Evolutionary conservation across 2,113 vertebrate species (phyloP), one percentile per base, ranked within the genome.

Genomic region (Odobenus rosmarus): DNA sequence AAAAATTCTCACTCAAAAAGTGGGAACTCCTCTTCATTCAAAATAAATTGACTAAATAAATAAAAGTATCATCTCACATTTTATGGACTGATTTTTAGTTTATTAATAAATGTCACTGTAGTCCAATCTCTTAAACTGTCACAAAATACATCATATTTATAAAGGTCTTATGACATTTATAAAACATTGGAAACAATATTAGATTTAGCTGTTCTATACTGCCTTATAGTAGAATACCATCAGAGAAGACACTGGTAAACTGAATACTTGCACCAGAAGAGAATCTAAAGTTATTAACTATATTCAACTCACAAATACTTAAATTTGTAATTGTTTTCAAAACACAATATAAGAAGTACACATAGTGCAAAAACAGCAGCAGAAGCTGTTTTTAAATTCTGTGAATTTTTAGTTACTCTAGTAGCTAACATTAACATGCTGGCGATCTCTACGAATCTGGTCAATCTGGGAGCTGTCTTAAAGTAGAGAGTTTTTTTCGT

Each of bases 151-250:
- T 24, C 81, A 24, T 46, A 55, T 91, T 91, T 93, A 64, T 80
- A 26, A 88, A 92, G 31, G 46, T 55, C 57, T 83, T 87, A 55
- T 49, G 57, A 95, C 46, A 88, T 82, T 96, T 90, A 31, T 69
- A 90, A 80, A 92, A 79, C 71, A 19, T 82, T 94, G 88, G 86
- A 82, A 95, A 93, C 51, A 93, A 39, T 59, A 86, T 77, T 67
- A 77, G 64, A 83, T 46, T 21, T n/a, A 88, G 59, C 82, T 72
- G 16, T 71, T 79, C 62, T 4, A 88, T 36, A 98, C 28, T 85
- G 16, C 62, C 84, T 71, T 64, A 83, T 69, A 69, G 81, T 61
- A 88, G 71, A 88, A n/a, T 23, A 82, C 26, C 51, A 26, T 89
- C 36, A 83, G 15, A 46, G 5, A 95, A 93, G 87, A 94, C 39